phyloP scores from a whole-genome alignment of 2,888 invertebrate genomes.

The Netelia fuscicornis region DNA sequence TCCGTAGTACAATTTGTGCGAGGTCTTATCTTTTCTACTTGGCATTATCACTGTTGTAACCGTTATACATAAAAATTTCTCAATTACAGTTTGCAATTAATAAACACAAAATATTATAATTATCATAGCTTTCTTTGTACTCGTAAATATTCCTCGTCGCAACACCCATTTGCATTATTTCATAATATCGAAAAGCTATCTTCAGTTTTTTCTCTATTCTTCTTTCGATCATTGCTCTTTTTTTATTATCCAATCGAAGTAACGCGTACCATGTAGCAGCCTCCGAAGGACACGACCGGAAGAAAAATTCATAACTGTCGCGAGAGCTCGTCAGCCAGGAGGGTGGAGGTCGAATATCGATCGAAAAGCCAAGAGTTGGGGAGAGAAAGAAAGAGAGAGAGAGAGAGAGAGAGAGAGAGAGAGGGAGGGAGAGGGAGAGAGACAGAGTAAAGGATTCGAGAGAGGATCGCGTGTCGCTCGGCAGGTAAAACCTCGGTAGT shows the following conservation, averaged over 20 bases:
- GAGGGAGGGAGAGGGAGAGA: not conserved
- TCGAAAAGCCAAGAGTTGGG: constrained; percentile 53
- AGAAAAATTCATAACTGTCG: constrained; percentile 52
- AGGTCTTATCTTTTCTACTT: too few relatives aligned
- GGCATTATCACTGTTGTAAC: too few relatives aligned
- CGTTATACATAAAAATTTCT: too few relatives aligned
- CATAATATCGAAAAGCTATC: too few relatives aligned
- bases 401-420: not conserved
- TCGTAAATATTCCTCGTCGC: too few relatives aligned
- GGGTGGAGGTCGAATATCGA: constrained; percentile 63
- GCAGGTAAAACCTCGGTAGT: constrained; percentile 59
- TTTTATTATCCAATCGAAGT: constrained; percentile 29
- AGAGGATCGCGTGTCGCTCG: constrained; percentile 63
- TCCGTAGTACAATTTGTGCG: too few relatives aligned
- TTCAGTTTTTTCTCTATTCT: not conserved
- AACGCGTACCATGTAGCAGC: constrained; percentile 50
- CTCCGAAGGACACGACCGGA: constrained; percentile 33
- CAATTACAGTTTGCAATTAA: too few relatives aligned
- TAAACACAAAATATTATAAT: too few relatives aligned
- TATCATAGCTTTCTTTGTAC: too few relatives aligned
- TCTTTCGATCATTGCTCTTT: not conserved
- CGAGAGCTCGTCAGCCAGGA: constrained; percentile 48
- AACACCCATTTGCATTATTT: too few relatives aligned
- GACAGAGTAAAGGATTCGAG: constrained; percentile 59
- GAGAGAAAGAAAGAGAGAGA: too few relatives aligned